phyloP scores from a whole-genome alignment of 2,888 invertebrate species.

The Cerceris ruficornis region DNA sequence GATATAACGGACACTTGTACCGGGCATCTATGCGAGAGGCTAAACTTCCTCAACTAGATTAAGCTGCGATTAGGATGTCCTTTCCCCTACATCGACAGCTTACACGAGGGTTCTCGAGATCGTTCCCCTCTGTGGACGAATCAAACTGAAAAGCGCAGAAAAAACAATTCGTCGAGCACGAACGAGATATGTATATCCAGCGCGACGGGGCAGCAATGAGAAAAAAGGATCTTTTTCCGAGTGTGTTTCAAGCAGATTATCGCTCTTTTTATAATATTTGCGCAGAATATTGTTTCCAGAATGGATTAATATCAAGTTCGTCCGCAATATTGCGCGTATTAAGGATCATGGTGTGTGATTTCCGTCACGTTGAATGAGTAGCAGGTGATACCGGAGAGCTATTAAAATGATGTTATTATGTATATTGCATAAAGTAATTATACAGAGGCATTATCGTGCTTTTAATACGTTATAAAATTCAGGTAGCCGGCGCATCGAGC shows the following conservation, averaged over 20 bases:
- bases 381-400: slow-evolving; percentile 45
- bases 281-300: slow-evolving; percentile 35
- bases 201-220: background rate
- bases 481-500: slow-evolving; percentile 21
- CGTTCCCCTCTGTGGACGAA: slow-evolving; percentile 12
- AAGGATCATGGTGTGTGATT: slow-evolving; percentile 36
- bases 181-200: background rate
- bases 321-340: slow-evolving; percentile 45
- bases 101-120: slow-evolving; percentile 26
- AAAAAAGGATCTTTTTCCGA: background rate
- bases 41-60: slow-evolving; percentile 38
- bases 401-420: slow-evolving; percentile 60
- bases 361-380: slow-evolving; percentile 35
- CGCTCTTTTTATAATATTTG: background rate
- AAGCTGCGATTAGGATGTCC: slow-evolving; percentile 43
- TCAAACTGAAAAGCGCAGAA: slow-evolving; percentile 11
- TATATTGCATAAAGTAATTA: slow-evolving; percentile 59
- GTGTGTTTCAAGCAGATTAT: background rate
- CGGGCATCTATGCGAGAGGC: slow-evolving; percentile 9
- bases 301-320: slow-evolving; percentile 19
- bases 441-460: slow-evolving; percentile 53
- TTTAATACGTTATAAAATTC: slow-evolving; percentile 62
- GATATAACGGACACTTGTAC: slow-evolving; percentile 12
- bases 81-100: slow-evolving; percentile 18
- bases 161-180: background rate